These are phyloP conservation scores for Metallyticus violacea DNA, from an alignment of 2,888 invertebrate species.

Conservation along the genomic window DNA sequence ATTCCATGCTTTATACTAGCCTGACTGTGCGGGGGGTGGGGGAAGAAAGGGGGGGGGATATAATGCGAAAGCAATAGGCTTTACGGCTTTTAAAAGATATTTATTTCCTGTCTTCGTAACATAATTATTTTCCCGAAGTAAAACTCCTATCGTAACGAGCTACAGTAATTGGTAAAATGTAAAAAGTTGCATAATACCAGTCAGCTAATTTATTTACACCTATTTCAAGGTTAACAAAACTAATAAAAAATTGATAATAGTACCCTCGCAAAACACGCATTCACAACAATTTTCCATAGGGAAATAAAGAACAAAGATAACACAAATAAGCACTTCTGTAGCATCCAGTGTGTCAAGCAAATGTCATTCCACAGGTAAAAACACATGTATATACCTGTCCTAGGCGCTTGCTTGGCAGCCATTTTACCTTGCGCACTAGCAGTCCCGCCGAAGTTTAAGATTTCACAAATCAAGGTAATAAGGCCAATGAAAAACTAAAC, in stretches of 20 bases:
- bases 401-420: not conserved
- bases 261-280: not conserved
- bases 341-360: not conserved
- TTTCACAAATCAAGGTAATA: not conserved
- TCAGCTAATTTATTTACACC: conserved; percentile 8
- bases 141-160: too few relatives aligned
- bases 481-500: not conserved
- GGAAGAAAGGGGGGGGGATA: too few relatives aligned
- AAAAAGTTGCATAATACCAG: too few relatives aligned
- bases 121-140: too few relatives aligned
- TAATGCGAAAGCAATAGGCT: too few relatives aligned
- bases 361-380: not conserved
- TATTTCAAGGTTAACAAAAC: not conserved
- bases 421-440: not conserved
- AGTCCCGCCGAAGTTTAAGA: conserved; percentile 5
- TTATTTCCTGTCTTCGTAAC: too few relatives aligned
- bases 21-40: too few relatives aligned
- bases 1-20: not conserved
- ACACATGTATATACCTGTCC: conserved; percentile 14
- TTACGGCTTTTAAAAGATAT: too few relatives aligned
- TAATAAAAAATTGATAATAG: not conserved
- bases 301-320: not conserved
- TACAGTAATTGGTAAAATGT: too few relatives aligned
- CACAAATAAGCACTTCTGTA: not conserved
- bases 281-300: not conserved